These are phyloP conservation scores for Polia nebulosa DNA, from an alignment of 2,888 invertebrate genomes.

Conservation along the genomic window DNA sequence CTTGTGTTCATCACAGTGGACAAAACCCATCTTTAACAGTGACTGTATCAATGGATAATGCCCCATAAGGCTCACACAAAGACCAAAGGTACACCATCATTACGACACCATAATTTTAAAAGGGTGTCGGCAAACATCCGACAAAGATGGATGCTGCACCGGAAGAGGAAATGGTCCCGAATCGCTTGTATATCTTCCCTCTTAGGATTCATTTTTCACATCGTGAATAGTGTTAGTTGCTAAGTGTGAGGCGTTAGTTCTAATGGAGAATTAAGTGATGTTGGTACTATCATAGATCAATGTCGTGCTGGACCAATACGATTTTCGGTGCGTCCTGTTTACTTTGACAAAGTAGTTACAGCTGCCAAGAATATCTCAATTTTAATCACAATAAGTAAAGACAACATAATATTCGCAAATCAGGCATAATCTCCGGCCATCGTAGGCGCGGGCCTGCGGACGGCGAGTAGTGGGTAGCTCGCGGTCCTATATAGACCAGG, in stretches of 20 bases:
- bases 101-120: slow-evolving; percentile 80
- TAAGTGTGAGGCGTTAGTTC: slow-evolving; percentile 66
- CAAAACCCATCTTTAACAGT: too few species aligned
- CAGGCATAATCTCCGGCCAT: too few species aligned
- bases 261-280: slow-evolving; percentile 72
- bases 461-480: too few species aligned
- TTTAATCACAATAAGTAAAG: too few species aligned
- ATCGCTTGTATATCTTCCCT: slow-evolving; percentile 81
- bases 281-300: slow-evolving; percentile 19
- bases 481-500: too few species aligned
- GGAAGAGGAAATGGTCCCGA: slow-evolving; percentile 86
- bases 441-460: too few species aligned
- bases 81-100: slow-evolving; percentile 63
- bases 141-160: slow-evolving; percentile 85
- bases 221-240: slow-evolving; percentile 69
- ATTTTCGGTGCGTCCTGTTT: neutral
- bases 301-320: slow-evolving; percentile 6
- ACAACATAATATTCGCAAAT: too few species aligned
- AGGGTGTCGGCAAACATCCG: slow-evolving; percentile 85
- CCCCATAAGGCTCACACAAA: slow-evolving; percentile 20
- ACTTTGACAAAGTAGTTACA: neutral
- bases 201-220: slow-evolving; percentile 86
- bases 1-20: too few species aligned
- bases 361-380: too few species aligned
- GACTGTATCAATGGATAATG: too few species aligned